These are phyloP conservation scores for Danio choprae DNA, from an alignment of 2,797 vertebrate genomes.

Conservation along the genomic window DNA sequence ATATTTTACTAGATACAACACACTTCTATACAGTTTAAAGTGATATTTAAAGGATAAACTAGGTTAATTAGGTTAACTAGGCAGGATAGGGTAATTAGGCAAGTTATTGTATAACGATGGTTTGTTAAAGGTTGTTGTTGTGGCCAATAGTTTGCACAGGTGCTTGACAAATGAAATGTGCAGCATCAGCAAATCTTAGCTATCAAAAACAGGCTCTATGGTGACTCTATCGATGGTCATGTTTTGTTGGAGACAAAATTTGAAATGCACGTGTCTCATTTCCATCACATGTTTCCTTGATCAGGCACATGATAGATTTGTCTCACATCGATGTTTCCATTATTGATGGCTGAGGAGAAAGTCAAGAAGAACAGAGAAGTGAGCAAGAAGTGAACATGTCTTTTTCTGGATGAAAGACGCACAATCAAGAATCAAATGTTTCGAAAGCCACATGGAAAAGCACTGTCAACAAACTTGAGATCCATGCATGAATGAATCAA, in stretches of 20 bases:
- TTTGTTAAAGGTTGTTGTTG: too few species aligned
- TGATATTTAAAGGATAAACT: too few species aligned
- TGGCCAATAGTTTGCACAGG: background rate
- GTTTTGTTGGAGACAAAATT: slow-evolving; percentile 17
- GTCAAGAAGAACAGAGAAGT: slow-evolving; percentile 8
- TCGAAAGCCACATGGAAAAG: slow-evolving; percentile 11
- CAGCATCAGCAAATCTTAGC: background rate
- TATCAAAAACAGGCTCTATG: slow-evolving; percentile 6
- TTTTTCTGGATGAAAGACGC: slow-evolving; percentile 19
- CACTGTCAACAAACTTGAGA: background rate
- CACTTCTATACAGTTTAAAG: too few species aligned
- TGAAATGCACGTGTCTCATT: slow-evolving; percentile 12
- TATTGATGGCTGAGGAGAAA: slow-evolving; percentile 88
- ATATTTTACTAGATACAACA: too few species aligned
- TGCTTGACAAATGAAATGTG: background rate
- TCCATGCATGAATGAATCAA: slow-evolving; percentile 3
- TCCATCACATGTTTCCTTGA: slow-evolving; percentile 61
- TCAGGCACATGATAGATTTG: slow-evolving; percentile 99
- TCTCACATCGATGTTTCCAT: slow-evolving; percentile 98
- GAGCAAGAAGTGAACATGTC: background rate
- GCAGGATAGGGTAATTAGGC: too few species aligned
- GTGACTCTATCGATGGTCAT: background rate
- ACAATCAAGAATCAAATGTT: background rate
- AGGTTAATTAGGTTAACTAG: too few species aligned
- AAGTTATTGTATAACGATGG: too few species aligned